Evolutionary conservation across 2,888 invertebrate genomes (phyloP).

Genomic region (Eilema depressum): DNA sequence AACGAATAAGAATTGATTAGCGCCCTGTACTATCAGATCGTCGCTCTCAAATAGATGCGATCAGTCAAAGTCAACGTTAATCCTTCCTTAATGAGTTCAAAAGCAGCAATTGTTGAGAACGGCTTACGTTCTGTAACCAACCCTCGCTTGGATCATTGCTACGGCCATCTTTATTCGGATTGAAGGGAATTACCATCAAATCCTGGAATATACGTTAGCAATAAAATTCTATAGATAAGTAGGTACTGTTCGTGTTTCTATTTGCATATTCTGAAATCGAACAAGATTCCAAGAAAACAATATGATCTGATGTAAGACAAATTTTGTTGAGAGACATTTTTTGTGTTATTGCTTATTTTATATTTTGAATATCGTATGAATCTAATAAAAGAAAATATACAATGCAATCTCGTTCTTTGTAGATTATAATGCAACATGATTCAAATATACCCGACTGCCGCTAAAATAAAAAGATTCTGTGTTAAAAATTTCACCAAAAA

Average conservation of each 20-base stretch:
- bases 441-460: background rate
- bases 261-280: slow-evolving; percentile 15
- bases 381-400: background rate
- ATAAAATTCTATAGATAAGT: slow-evolving; percentile 23
- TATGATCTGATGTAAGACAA: background rate
- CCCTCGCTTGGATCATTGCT: slow-evolving; percentile 38
- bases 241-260: slow-evolving; percentile 23
- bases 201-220: slow-evolving; percentile 20
- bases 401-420: no score
- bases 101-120: slow-evolving; percentile 74
- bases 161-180: slow-evolving; percentile 34
- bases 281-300: background rate
- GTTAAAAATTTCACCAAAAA: no score
- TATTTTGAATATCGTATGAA: background rate
- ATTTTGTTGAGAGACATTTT: background rate
- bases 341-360: background rate
- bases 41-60: slow-evolving; percentile 67
- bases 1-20: slow-evolving; percentile 73
- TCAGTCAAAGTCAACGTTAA: slow-evolving; percentile 82
- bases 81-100: slow-evolving; percentile 82
- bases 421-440: no score
- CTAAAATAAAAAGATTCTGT: no score
- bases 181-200: slow-evolving; percentile 28
- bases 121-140: slow-evolving; percentile 59
- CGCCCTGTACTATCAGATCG: slow-evolving; percentile 67